These are phyloP conservation scores for Perodicticus potto DNA, from an alignment of 2,797 vertebrate genomes.

Conservation along the genomic window DNA sequence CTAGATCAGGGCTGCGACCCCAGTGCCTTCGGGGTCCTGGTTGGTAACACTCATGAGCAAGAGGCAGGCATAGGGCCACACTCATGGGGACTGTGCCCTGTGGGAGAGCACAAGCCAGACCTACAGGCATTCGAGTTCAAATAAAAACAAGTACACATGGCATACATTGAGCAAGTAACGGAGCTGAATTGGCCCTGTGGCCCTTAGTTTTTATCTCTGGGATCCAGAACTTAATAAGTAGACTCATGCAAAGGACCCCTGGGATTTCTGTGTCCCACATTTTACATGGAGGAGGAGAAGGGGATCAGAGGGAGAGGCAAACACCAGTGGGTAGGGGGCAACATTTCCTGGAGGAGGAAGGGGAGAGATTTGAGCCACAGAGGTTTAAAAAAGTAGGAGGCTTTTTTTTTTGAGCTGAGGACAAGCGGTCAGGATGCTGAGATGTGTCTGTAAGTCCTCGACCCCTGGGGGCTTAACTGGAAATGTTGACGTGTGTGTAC, in stretches of 20 bases:
- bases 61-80: not conserved
- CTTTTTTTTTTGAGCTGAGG: not conserved
- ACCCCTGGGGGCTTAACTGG: not conserved
- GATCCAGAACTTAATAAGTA: not conserved
- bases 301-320: not conserved
- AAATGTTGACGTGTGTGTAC: not conserved
- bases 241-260: not conserved
- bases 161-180: fast-evolving
- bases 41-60: not conserved
- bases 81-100: too few species aligned
- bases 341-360: not conserved
- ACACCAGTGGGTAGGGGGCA: not conserved
- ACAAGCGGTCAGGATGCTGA: not conserved
- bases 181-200: not conserved
- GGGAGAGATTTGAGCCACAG: not conserved
- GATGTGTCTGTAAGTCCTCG: not conserved
- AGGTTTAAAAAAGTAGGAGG: not conserved
- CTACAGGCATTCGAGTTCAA: not conserved
- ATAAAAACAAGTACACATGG: not conserved
- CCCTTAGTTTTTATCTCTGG: not conserved
- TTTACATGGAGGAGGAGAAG: not conserved
- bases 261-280: not conserved
- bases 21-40: not conserved
- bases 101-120: not conserved
- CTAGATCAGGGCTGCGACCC: not conserved